These are phyloP conservation scores for Neosilurus mollespiculum DNA, from an alignment of 2,797 vertebrate species.

Conservation along the genomic window DNA sequence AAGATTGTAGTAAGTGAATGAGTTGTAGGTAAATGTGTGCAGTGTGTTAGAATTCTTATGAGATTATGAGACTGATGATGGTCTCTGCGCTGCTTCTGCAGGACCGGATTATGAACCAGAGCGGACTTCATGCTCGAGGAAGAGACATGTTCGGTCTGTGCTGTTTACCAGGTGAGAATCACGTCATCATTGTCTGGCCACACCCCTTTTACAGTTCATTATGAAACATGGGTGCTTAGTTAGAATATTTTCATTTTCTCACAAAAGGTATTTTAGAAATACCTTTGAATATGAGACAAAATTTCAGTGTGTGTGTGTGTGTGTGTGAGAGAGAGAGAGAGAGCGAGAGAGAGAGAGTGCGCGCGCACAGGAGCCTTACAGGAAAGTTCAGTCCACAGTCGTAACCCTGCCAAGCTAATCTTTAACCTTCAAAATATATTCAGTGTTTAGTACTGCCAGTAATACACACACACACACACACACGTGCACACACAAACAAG, in stretches of 20 bases:
- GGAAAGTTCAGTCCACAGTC: slow-evolving; percentile 48
- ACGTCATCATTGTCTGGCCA: neutral
- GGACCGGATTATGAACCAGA: slow-evolving; percentile 79
- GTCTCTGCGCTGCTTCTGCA: slow-evolving; percentile 48
- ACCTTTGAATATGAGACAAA: neutral
- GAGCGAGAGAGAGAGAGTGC: slow-evolving; percentile 5
- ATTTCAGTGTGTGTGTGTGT: neutral
- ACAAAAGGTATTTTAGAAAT: neutral
- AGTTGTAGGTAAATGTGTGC: neutral
- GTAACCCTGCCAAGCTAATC: slow-evolving; percentile 52
- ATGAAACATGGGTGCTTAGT: neutral
- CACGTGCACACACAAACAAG: neutral
- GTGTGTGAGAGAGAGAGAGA: neutral
- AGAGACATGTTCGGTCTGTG: slow-evolving; percentile 76
- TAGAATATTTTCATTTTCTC: neutral
- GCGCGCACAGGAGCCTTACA: slow-evolving; percentile 60
- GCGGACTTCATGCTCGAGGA: slow-evolving; percentile 64
- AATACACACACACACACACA: neutral
- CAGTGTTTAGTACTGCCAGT: neutral
- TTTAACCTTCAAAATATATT: slow-evolving; percentile 47
- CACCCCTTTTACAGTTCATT: neutral
- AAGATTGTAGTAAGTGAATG: too few species aligned
- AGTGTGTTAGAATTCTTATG: neutral
- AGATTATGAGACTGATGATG: neutral
- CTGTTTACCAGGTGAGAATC: slow-evolving; percentile 74